A percentile compares a stretch with the other conserved stretches of the same genome.
These are phyloP conservation scores for Andrena marginata DNA, from an alignment of 2,888 invertebrate species.

Conservation along the genomic window DNA sequence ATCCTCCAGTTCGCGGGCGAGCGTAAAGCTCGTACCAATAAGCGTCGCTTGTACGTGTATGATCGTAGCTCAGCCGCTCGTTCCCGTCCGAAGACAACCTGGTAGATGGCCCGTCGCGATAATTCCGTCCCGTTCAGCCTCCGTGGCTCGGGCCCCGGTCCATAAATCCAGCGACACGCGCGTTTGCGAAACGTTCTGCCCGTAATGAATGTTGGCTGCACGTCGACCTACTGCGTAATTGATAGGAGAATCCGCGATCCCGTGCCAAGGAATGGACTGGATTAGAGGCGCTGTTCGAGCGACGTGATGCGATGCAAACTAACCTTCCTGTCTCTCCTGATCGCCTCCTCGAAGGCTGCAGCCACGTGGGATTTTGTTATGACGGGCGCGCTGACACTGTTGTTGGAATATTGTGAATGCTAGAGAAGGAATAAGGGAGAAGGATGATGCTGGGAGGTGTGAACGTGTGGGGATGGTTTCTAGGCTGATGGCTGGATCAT, in stretches of 20 bases:
- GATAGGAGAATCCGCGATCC: constrained; percentile 66
- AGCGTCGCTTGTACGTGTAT: constrained; percentile 18
- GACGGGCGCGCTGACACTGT: too few species aligned
- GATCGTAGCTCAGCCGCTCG: constrained; percentile 8
- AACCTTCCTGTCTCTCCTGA: constrained; percentile 9
- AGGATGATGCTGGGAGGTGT: too few species aligned
- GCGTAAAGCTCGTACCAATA: constrained; percentile 33
- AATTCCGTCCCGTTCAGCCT: constrained; percentile 59
- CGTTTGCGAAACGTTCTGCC: constrained; percentile 63
- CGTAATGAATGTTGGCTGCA: constrained; percentile 67
- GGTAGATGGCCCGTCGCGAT: constrained; percentile 66
- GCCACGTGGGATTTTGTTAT: too few species aligned
- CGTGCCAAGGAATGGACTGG: constrained; percentile 44
- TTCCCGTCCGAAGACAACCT: constrained; percentile 33
- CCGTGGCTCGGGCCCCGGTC: constrained; percentile 47
- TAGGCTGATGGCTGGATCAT: too few species aligned
- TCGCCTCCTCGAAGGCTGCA: too few species aligned
- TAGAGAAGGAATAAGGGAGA: too few species aligned
- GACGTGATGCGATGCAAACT: constrained; percentile 28
- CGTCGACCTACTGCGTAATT: constrained; percentile 69
- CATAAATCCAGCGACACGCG: constrained; percentile 69
- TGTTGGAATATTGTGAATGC: too few species aligned
- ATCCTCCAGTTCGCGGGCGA: neutral
- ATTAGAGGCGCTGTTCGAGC: constrained; percentile 53
- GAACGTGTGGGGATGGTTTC: too few species aligned